These are phyloP conservation scores for Amorpha juglandis DNA, from an alignment of 2,888 invertebrate genomes.

Conservation along the genomic window DNA sequence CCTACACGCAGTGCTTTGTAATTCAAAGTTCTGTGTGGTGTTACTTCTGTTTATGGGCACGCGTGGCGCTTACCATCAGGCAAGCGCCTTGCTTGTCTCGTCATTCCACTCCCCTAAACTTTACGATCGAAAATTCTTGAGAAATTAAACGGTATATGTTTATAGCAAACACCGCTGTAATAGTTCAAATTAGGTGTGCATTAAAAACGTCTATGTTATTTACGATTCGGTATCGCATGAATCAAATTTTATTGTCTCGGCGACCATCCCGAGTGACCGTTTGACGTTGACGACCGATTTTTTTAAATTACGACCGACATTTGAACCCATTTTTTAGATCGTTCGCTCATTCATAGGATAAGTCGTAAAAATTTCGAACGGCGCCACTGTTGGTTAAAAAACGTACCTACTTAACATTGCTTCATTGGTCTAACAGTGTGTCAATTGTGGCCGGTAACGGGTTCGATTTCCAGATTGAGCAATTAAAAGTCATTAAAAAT, in stretches of 20 bases:
- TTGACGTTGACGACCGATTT: constrained; percentile 63
- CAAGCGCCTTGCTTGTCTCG: too few relatives aligned
- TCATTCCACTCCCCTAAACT: background rate
- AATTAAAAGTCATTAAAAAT: too few relatives aligned
- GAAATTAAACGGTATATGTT: constrained; percentile 6
- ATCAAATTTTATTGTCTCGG: constrained; percentile 71
- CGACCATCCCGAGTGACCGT: constrained; percentile 59
- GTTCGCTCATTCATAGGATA: constrained; percentile 57
- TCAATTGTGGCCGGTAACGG: background rate
- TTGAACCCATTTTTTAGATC: constrained; percentile 73
- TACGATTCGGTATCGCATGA: constrained; percentile 65
- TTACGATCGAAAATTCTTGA: constrained; percentile 6
- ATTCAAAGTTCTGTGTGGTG: too few relatives aligned
- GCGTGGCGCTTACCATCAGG: too few relatives aligned
- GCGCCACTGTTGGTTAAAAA: constrained; percentile 24
- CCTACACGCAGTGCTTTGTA: too few relatives aligned
- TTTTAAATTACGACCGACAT: constrained; percentile 65
- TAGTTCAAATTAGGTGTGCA: constrained; percentile 76
- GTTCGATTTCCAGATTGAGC: background rate
- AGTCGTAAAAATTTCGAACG: constrained; percentile 46
- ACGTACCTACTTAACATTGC: background rate
- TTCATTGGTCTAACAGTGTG: background rate
- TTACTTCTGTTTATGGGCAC: too few relatives aligned
- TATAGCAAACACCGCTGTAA: constrained; percentile 57
- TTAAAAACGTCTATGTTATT: constrained; percentile 75